Percentiles rank a stretch among this genome's conserved stretches.
Evolutionary conservation across 1,140 invertebrate species (phyloP).

Genomic region (Ceratina australensis): DNA sequence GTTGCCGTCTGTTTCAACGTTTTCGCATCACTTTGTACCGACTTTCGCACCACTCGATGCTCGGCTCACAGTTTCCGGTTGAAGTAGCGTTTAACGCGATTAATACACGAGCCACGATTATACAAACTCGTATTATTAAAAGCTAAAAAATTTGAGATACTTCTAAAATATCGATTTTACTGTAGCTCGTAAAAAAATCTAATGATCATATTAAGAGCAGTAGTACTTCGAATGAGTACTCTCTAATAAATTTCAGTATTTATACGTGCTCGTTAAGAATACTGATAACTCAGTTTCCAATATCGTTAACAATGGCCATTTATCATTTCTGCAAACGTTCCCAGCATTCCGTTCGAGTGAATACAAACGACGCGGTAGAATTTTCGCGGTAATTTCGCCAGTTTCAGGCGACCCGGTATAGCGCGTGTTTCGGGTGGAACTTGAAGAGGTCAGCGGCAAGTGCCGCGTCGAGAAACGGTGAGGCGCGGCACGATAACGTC

Average conservation of each 20-base stretch:
- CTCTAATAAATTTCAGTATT: no score
- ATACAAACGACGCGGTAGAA: not conserved
- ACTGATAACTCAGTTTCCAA: not conserved
- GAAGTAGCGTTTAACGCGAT: no score
- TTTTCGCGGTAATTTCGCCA: slow-evolving; percentile 19
- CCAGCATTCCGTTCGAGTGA: not conserved
- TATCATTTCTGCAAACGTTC: not conserved
- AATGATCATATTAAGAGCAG: no score
- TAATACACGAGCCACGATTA: no score
- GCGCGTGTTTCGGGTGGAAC: slow-evolving; percentile 30
- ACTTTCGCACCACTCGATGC: not conserved
- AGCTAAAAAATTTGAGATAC: no score
- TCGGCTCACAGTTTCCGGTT: no score
- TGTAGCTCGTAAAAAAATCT: no score
- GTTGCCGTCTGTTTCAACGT: slow-evolving; percentile 24
- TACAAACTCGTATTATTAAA: no score
- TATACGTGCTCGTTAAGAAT: no score
- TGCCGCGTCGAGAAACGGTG: slow-evolving; percentile 28
- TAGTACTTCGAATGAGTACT: not conserved
- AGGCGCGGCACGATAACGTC: slow-evolving; percentile 56
- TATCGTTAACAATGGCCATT: not conserved
- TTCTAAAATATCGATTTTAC: no score
- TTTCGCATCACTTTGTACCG: not conserved
- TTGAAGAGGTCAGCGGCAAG: slow-evolving; percentile 50
- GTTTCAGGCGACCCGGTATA: not conserved